Evolutionary conservation across 2,888 invertebrate species (phyloP), one percentile per base, ranked within the genome.

Genomic region (Xestia c-nigrum): DNA sequence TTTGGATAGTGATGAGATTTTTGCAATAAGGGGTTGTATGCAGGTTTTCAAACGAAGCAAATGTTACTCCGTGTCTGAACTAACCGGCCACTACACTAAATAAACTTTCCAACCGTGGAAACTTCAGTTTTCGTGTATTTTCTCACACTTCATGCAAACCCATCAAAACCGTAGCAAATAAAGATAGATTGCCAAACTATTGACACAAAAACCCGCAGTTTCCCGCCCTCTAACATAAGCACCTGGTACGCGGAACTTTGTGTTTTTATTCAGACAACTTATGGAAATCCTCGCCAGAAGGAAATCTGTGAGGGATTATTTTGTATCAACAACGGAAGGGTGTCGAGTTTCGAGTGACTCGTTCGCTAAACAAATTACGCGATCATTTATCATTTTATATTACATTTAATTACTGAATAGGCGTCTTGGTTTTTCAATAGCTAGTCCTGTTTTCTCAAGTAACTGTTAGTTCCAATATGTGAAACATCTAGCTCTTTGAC

Each of bases 361-460:
- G 52, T 46, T 57, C 43, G 21, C 52, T 43, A 16, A 77, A 70
- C 47, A 66, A 78, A 83, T 78, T 69, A 77, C 68, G 3, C 66
- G n/a, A 74, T 19, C 16, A 66, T 83, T 77, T 55, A 83, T 80
- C 31, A 61, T 66, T 66, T 61, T 16, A 61, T 59, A 16, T 78
- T 64, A 55, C 7, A 50, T 63, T 55, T 46, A 43, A 73, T 31
- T 40, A 59, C 74, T 55, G 24, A 40, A 21, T 24, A 38, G 14
- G 46, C 46, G 1, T 31, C n/a, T 46, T 21, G 2, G 21, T 74
- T 75, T 57, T 38, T 40, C 12, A 72, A 31, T 14, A 47, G 68
- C 19, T 14, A 21, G 10, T 19, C 50, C 10, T 73, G 31, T 38
- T n/a, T 46, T 63, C 10, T 73, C 0, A 14, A 12, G 16, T 9